Evolutionary conservation across 2,113 vertebrate species (phyloP), one percentile per base, ranked within the genome.

Genomic region (Grallaria varia): DNA sequence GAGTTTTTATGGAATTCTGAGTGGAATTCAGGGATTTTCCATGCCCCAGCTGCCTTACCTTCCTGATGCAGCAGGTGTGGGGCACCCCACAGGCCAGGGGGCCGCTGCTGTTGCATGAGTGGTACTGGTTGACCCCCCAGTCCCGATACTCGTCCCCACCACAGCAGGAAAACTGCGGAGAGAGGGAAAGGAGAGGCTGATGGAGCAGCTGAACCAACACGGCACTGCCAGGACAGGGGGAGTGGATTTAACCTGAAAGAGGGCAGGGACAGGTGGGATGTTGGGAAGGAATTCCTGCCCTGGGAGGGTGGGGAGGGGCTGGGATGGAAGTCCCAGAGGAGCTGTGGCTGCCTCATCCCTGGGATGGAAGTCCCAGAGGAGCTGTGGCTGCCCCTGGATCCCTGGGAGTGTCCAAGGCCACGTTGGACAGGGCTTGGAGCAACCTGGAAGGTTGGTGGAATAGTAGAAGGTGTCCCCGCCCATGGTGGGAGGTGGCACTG

Each of bases 111-210:
- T 99, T 98, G 96, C 99, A 99, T 50, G 98, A 98, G 94, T 99
- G 99, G 93, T 99, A 99, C 89, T 97, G 98, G 84, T 99, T 99
- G 62, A 99, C 99, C 9, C 77, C 96, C 99, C 99, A 99, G 94
- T 99, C 99, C 49, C 97, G 98, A 84, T 98, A 99, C 21, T 99
- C 98, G 2, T 99, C 99, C 2, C 99, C 98, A 7, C 99, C 99
- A 16, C 99, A 99, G 89, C 99, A 99, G 12, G 98, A 99, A 94
- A 99, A 99, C 99, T 99, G 92, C 7, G 14, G 37, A 58, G 33
- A 73, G 44, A 72, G 8, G 33, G 49, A 14, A 20, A 67, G 33
- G 31, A 83, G 33, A 83, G 15, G 25, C 4, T 35, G 14, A 84
- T 69, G 0, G 0, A 25, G 22, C n/a, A 33, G n/a, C 9, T 9